Evolutionary conservation across 2,888 invertebrate genomes (phyloP).

Genomic region (Frankliniella intonsa): DNA sequence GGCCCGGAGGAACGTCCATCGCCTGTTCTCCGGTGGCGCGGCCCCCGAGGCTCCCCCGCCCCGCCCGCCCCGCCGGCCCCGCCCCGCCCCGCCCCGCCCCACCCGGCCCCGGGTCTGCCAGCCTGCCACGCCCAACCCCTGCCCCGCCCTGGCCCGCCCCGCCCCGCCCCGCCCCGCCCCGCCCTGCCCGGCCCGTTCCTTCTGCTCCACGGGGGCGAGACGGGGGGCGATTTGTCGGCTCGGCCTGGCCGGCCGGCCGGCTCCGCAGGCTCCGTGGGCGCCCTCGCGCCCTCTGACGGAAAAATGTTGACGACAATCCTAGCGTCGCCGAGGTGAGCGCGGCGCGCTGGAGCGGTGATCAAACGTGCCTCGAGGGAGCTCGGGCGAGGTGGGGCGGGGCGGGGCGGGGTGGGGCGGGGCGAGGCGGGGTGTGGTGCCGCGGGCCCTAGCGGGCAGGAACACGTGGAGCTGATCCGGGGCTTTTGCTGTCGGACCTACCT

Average conservation of each 20-base stretch:
- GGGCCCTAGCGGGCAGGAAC: background rate
- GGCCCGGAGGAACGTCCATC: conserved; percentile 13
- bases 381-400: background rate
- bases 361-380: background rate
- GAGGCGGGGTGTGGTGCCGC: background rate
- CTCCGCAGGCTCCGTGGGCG: background rate
- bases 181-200: no score
- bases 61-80: background rate
- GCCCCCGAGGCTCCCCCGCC: background rate
- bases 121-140: no score
- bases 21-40: background rate
- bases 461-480: background rate
- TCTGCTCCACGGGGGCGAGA: no score
- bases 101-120: background rate
- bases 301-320: conserved; percentile 9
- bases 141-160: no score
- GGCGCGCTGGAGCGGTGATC: background rate
- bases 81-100: background rate
- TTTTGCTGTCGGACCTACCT: background rate
- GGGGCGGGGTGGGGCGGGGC: background rate
- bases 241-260: no score
- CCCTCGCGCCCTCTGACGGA: background rate
- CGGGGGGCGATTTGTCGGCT: background rate
- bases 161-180: no score
- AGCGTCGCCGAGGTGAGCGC: background rate